Percentiles rank a stretch among this genome's conserved stretches.
Conservation (phyloP, 2,888 invertebrate species). For the Lacanobia wlatinum region DNA sequence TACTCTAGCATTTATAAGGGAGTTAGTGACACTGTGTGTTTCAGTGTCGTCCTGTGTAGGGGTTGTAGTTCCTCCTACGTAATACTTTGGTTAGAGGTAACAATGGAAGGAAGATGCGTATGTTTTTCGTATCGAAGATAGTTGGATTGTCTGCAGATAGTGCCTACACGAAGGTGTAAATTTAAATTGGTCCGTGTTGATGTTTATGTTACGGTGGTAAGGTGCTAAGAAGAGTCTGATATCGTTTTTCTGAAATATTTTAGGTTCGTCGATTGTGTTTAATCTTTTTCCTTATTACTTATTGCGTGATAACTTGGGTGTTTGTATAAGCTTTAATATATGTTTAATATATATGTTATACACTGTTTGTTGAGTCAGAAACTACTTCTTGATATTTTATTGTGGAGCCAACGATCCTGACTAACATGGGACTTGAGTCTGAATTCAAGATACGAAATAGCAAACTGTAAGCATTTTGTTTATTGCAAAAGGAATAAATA, state of each 20-base stretch:
- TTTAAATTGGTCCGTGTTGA: conserved; percentile 60
- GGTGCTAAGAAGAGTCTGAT: conserved; percentile 30
- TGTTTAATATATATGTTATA: too few species aligned
- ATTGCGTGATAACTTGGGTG: conserved; percentile 31
- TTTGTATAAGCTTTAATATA: conserved; percentile 21
- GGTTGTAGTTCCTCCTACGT: conserved; percentile 60
- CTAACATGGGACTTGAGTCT: neutral
- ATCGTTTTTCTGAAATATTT: conserved; percentile 45
- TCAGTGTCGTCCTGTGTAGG: conserved; percentile 36
- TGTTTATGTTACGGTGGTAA: conserved; percentile 48
- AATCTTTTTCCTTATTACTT: conserved; percentile 57
- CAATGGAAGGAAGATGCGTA: conserved; percentile 64
- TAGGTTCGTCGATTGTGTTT: conserved; percentile 30
- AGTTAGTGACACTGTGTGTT: conserved; percentile 42
- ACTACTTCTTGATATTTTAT: conserved; percentile 8
- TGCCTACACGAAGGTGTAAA: conserved; percentile 62
- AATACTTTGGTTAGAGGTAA: conserved; percentile 67
- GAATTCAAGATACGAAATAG: neutral
- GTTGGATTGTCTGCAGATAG: conserved; percentile 63
- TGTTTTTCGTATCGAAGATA: conserved; percentile 66
- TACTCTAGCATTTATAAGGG: neutral
- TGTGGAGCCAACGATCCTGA: neutral
- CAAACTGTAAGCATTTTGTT: neutral
- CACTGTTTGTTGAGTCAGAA: neutral
- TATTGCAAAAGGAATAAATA: neutral